Conservation (phyloP, 2,113 vertebrate species). For the Vicugna pacos region DNA sequence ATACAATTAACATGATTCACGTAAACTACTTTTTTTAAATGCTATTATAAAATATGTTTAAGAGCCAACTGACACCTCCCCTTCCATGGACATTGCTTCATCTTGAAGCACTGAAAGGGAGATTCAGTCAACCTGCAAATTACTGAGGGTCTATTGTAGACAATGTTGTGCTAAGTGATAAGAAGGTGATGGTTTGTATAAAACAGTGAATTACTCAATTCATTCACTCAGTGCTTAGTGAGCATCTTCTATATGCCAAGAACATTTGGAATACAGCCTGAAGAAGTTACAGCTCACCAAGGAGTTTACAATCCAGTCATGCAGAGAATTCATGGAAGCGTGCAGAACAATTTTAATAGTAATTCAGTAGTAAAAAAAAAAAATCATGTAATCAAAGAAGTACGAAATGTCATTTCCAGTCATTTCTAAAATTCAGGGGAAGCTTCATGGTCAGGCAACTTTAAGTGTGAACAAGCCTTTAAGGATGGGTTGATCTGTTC, state of each 20-base stretch:
- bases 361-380: not conserved
- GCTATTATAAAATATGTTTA: not conserved
- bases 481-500: not conserved
- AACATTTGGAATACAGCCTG: not conserved
- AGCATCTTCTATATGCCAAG: not conserved
- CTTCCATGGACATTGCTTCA: not conserved
- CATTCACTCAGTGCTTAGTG: not conserved
- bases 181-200: not conserved
- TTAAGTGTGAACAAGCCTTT: not conserved
- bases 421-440: not conserved
- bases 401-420: not conserved
- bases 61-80: not conserved
- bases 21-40: not conserved
- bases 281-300: not conserved
- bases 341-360: not conserved
- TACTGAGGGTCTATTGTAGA: not conserved
- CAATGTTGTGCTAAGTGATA: not conserved
- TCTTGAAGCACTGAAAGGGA: constrained; percentile 13
- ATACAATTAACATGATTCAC: not conserved
- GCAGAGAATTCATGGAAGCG: not conserved
- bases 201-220: constrained; percentile 7
- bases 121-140: not conserved
- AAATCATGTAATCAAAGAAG: not conserved
- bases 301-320: not conserved
- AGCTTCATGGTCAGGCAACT: not conserved